phyloP scores from a whole-genome alignment of 2,113 vertebrate species.

The Machaerirhynchus nigripectus region DNA sequence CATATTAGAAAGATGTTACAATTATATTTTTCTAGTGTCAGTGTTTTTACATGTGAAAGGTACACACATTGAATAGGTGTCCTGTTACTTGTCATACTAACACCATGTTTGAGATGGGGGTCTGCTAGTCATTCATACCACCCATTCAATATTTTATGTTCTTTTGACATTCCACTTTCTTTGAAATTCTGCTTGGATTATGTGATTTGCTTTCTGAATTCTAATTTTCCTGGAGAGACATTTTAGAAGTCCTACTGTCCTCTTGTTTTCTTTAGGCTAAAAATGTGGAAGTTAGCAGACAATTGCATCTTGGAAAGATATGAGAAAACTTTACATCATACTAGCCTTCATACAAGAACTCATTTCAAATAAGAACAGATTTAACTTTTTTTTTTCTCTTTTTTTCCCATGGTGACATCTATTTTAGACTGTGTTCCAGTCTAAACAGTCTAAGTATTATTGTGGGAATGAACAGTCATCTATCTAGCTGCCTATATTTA shows the following conservation, averaged over 20 bases:
- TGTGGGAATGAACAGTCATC: not conserved
- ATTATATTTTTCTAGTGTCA: not conserved
- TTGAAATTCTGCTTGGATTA: not conserved
- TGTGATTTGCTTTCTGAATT: not conserved
- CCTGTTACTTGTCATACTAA: not conserved
- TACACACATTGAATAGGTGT: not conserved
- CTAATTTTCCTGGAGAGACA: fast-evolving
- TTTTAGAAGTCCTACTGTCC: not conserved
- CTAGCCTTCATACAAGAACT: not conserved
- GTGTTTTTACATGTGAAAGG: not conserved
- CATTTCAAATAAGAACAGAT: not conserved
- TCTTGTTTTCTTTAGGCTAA: not conserved
- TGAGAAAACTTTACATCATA: not conserved
- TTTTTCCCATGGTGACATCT: not conserved
- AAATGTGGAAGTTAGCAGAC: not conserved
- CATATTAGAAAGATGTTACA: not conserved
- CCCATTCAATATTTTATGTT: not conserved
- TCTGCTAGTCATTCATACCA: not conserved
- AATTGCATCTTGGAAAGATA: not conserved
- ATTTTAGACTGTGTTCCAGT: not conserved
- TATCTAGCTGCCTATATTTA: not conserved
- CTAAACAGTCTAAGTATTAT: not conserved
- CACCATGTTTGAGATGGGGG: not conserved
- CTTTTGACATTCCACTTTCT: not conserved
- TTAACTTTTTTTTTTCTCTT: not conserved